Evolutionary conservation across 2,797 vertebrate species (phyloP).

Genomic region (Silurus aristotelis): DNA sequence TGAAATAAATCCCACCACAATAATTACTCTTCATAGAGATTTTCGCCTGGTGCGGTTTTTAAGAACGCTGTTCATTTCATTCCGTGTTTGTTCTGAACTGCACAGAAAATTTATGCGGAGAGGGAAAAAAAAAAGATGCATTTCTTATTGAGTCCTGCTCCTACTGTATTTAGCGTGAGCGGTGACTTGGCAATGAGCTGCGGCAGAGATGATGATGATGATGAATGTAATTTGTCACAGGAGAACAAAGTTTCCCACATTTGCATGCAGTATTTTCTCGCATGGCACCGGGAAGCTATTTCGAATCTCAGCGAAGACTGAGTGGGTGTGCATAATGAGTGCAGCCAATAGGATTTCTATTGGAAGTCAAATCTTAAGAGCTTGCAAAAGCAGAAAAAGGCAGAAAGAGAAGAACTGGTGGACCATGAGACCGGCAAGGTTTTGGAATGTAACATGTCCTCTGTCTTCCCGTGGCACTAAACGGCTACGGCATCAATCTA

Average conservation of each 20-base stretch:
- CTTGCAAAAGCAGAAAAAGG: not conserved
- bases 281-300: constrained; percentile 29
- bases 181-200: constrained; percentile 5
- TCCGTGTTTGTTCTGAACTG: not conserved
- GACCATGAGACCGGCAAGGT: not conserved
- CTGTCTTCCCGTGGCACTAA: not conserved
- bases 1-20: not conserved
- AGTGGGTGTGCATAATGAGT: not conserved
- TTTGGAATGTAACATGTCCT: not conserved
- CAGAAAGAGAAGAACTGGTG: not conserved
- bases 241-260: constrained; percentile 27
- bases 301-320: not conserved
- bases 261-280: not conserved
- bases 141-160: not conserved
- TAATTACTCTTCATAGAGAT: not conserved
- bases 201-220: constrained; percentile 3
- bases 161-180: not conserved
- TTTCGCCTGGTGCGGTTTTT: not conserved
- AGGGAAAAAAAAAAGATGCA: not conserved
- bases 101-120: not conserved
- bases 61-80: not conserved
- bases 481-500: not conserved
- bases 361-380: not conserved
- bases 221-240: constrained; percentile 29
- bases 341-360: constrained; percentile 11